Evolutionary conservation across 2,113 vertebrate genomes (phyloP).

Genomic region (Rutilus rutilus): DNA sequence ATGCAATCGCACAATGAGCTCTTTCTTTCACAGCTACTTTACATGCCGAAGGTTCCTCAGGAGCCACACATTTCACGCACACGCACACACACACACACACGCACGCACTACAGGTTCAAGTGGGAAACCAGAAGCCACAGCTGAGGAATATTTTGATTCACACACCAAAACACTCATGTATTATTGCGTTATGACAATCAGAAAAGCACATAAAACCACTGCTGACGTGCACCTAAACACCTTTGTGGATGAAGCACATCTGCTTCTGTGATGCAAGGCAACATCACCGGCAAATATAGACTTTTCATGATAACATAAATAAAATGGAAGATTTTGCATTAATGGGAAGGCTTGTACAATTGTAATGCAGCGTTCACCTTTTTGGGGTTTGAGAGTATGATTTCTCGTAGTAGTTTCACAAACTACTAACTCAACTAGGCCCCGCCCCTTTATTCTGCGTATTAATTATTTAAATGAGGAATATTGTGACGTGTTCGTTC

Average conservation of each 20-base stretch:
- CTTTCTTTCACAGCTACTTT: constrained; percentile 51
- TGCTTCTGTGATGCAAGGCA: background rate
- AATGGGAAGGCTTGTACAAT: background rate
- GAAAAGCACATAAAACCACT: background rate
- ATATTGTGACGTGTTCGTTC: too few relatives aligned
- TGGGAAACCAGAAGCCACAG: background rate
- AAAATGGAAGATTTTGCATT: background rate
- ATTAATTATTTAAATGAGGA: too few relatives aligned
- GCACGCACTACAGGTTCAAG: background rate
- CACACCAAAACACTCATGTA: background rate
- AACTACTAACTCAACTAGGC: too few relatives aligned
- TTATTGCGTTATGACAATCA: background rate
- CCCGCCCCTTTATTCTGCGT: too few relatives aligned
- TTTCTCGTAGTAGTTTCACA: background rate
- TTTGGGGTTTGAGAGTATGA: background rate
- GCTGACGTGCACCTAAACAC: background rate
- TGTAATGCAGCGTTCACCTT: background rate
- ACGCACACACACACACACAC: background rate
- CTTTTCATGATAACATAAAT: background rate
- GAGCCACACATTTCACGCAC: constrained; percentile 15
- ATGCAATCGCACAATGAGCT: constrained; percentile 53
- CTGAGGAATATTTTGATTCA: background rate
- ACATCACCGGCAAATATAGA: background rate
- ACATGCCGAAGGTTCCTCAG: constrained; percentile 44
- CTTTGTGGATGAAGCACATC: constrained; percentile 4